Conservation (phyloP, 2,113 vertebrate genomes). For the Puntigrus tetrazona region DNA sequence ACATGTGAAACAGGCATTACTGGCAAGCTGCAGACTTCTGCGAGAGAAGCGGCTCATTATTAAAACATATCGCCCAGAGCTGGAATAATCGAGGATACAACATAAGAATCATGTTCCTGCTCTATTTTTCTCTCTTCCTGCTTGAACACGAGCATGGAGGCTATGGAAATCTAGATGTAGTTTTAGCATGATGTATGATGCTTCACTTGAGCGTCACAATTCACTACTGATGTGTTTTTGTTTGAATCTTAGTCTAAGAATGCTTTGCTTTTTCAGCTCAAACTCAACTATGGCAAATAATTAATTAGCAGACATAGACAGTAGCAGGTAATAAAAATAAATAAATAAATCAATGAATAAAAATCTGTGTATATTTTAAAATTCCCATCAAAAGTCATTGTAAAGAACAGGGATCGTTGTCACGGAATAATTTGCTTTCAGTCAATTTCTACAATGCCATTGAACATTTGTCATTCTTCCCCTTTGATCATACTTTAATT, state of each 20-base stretch:
- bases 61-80: constrained; percentile 79
- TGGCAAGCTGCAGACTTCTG: constrained; percentile 69
- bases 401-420: background rate
- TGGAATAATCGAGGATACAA: constrained; percentile 72
- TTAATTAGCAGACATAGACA: background rate
- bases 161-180: constrained; percentile 19
- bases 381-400: background rate
- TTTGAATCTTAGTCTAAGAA: background rate
- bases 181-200: background rate
- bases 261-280: background rate
- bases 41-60: constrained; percentile 76
- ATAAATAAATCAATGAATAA: too few relatives aligned
- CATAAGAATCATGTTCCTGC: constrained; percentile 57
- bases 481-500: too few relatives aligned
- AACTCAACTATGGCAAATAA: background rate
- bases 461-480: background rate
- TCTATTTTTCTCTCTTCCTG: constrained; percentile 48
- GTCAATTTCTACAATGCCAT: background rate
- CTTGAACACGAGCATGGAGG: constrained; percentile 43
- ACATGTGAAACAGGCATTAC: constrained; percentile 77
- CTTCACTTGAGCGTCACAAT: background rate
- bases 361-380: background rate
- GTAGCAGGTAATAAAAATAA: background rate
- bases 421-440: background rate
- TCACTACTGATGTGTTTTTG: background rate